A percentile compares a stretch with the other conserved stretches of the same genome.
Evolutionary conservation across 2,113 vertebrate genomes (phyloP).

Genomic region (Aegithalos caudatus): DNA sequence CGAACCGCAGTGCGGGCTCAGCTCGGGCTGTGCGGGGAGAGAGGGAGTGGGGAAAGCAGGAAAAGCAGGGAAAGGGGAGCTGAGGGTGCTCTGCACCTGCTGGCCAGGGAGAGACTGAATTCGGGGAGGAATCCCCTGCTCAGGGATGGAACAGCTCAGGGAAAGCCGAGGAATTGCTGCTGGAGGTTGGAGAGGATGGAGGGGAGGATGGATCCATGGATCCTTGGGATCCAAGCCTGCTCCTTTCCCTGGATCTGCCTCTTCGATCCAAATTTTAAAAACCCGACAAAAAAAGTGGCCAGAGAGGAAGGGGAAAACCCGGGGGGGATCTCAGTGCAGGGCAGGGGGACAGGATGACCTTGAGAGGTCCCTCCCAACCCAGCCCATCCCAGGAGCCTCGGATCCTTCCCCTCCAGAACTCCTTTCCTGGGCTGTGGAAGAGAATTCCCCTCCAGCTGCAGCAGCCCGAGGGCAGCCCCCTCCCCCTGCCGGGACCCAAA

Average conservation of each 20-base stretch:
- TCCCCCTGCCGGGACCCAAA: too few relatives aligned
- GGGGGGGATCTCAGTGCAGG: fast-evolving
- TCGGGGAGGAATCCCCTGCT: neutral
- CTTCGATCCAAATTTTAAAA: neutral
- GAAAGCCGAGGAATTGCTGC: neutral
- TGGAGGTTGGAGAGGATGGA: fast-evolving
- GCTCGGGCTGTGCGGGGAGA: neutral
- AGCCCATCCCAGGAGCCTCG: fast-evolving
- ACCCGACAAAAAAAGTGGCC: fast-evolving
- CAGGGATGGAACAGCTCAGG: neutral
- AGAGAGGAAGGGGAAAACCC: neutral
- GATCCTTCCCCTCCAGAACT: neutral
- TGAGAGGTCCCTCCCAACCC: neutral
- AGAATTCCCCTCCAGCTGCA: too few relatives aligned
- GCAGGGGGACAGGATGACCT: fast-evolving
- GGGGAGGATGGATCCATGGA: too few relatives aligned
- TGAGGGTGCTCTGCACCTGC: neutral
- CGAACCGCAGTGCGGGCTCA: neutral
- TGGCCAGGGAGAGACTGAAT: fast-evolving
- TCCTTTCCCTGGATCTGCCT: neutral
- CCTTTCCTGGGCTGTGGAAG: neutral
- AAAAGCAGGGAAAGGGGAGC: neutral
- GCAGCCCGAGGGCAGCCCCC: neutral
- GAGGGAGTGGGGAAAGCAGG: neutral
- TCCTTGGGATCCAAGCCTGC: neutral